Evolutionary conservation across 2,797 vertebrate species (phyloP).

Genomic region (Gymnodraco acuticeps): DNA sequence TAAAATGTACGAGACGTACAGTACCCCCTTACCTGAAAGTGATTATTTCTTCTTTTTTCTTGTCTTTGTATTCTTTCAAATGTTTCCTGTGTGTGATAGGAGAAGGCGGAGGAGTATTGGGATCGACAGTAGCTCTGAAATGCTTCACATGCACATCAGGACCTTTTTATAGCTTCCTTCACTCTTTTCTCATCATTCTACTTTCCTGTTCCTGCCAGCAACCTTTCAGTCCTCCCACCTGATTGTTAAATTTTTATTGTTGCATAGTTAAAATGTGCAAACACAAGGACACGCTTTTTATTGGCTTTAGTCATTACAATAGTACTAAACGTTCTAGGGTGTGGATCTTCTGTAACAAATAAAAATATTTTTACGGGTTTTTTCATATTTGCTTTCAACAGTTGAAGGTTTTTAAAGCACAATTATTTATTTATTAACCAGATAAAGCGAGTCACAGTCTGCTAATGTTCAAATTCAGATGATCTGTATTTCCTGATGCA

Average conservation of each 20-base stretch:
- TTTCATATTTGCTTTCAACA: background rate
- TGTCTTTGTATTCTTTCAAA: background rate
- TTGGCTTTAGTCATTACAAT: constrained; percentile 45
- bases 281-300: constrained; percentile 54
- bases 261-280: constrained; percentile 37
- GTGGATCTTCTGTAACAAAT: constrained; percentile 26
- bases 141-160: constrained; percentile 19
- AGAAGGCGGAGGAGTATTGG: constrained; percentile 25
- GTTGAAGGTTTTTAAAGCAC: background rate
- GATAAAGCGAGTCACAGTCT: constrained; percentile 1
- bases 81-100: constrained; percentile 15
- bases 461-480: background rate
- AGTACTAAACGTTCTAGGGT: constrained; percentile 59
- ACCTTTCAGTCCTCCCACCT: constrained; percentile 35
- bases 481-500: background rate
- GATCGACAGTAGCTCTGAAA: constrained; percentile 37
- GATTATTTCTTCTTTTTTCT: constrained; percentile 6
- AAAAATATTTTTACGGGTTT: constrained; percentile 30
- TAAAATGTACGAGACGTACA: background rate
- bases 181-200: constrained; percentile 30
- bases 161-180: constrained; percentile 48
- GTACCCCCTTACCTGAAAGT: constrained; percentile 38
- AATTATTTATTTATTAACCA: background rate
- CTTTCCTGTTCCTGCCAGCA: constrained; percentile 40
- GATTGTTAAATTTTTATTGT: constrained; percentile 49